These are phyloP conservation scores for Nymphalis urticae DNA, from an alignment of 2,888 invertebrate species.

Conservation along the genomic window DNA sequence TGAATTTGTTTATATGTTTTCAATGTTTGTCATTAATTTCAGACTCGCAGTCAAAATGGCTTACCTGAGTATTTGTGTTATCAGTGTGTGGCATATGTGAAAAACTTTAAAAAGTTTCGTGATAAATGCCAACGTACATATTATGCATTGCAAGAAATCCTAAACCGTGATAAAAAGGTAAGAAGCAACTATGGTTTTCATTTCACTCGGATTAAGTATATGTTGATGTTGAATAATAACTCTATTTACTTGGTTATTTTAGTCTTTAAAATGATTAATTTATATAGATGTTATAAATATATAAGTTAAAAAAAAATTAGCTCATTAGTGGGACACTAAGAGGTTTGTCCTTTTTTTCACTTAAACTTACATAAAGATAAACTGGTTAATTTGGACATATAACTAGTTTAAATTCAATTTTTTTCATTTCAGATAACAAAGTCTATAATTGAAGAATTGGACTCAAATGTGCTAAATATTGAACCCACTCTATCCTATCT, in stretches of 20 bases:
- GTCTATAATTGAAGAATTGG: slow-evolving; percentile 50
- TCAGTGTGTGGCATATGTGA: slow-evolving; percentile 59
- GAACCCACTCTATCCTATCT: slow-evolving; percentile 56
- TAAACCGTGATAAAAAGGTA: slow-evolving; percentile 61
- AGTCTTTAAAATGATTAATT: not conserved
- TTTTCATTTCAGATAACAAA: slow-evolving; percentile 57
- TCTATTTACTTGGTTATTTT: no score
- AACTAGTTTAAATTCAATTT: not conserved
- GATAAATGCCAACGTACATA: slow-evolving; percentile 68
- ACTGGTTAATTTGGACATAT: no score
- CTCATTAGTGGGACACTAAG: no score
- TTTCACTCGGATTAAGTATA: no score
- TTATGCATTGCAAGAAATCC: slow-evolving; percentile 60
- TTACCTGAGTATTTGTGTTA: slow-evolving; percentile 67
- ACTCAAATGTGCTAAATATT: slow-evolving; percentile 50
- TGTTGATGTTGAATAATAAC: no score
- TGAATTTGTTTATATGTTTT: not conserved
- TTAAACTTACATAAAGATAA: no score
- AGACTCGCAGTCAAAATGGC: slow-evolving; percentile 57
- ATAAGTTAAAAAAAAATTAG: no score
- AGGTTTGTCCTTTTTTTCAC: no score
- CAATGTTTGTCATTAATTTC: slow-evolving; percentile 41
- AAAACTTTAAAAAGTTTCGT: slow-evolving; percentile 58
- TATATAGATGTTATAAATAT: not conserved
- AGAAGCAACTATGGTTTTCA: not conserved